Evolutionary conservation across 1,140 invertebrate species (phyloP), one percentile per base, ranked within the genome.

Genomic region (Pachyrhynchus sulphureomaculatus): DNA sequence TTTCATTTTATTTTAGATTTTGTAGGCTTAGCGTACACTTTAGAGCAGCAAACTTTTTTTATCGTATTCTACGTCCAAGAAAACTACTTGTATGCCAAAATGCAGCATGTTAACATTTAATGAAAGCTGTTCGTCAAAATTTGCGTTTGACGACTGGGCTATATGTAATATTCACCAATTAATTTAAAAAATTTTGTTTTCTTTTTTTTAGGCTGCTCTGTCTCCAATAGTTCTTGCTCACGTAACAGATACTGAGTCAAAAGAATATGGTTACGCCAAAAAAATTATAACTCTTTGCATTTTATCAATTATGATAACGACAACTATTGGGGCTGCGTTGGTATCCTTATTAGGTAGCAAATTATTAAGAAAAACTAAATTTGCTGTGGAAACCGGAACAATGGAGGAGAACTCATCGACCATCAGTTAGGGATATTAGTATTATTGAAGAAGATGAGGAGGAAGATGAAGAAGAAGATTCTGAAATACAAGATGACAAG

Each of bases 281-380:
- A 84, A 77, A 4, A 81, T 91, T 1, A 77, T 90, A 39, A 88
- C 85, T 17, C 76, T 90, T 10, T 90, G 88, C 72, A 89, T 96
- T 4, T 78, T 97, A 54, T 92, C 91, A n/a, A 97, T 98, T 52
- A 79, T 97, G 1, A 77, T 96, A 39, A 96, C 94, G 0, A 95
- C 95, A 0, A 95, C 95, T 0, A 78, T 93, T 2, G 93, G 94
- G 0, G 93, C 93, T 13, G 88, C 93, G 34, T 77, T 93, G 13
- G 95, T 96, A 54, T 87, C 89, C 0, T 68, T 95, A 1, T 81
- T 85, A 0, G 93, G 91, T 0, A 87, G 91, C 0, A 83, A 84
- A 62, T 78, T 97, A 12, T 80, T 97, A 2, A 85, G 83, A 15
- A 86, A 85, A 75, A 86, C 84, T 8, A 80, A 82, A 61, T 81